Evolutionary conservation across 2,888 invertebrate genomes (phyloP).

Genomic region (Homarus gammarus): DNA sequence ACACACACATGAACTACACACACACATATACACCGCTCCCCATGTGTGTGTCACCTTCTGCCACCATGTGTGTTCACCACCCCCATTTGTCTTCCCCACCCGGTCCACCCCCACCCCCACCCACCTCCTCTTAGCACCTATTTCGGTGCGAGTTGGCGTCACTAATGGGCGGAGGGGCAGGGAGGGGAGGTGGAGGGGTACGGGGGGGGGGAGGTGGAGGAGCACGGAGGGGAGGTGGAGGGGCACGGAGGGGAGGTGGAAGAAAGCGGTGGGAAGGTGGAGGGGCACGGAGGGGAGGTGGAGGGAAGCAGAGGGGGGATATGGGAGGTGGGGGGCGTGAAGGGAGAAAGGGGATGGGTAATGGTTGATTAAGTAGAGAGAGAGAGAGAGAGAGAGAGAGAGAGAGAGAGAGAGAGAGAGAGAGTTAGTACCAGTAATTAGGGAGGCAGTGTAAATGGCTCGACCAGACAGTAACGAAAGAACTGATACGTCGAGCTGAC

Average conservation of each 20-base stretch:
- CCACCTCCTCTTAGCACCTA: slow-evolving; percentile 5
- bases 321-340: not conserved
- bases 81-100: not conserved
- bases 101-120: too few species aligned
- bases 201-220: not conserved
- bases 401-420: not conserved
- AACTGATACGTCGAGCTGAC: not conserved
- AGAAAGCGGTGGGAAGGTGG: not conserved
- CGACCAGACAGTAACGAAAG: not conserved
- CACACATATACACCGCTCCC: not conserved
- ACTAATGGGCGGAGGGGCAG: slow-evolving; percentile 15
- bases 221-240: not conserved
- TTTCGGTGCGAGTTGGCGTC: slow-evolving; percentile 32
- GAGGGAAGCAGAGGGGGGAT: not conserved
- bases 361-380: not conserved
- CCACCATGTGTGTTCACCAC: not conserved
- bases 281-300: not conserved
- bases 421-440: not conserved
- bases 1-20: not conserved
- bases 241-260: not conserved
- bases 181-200: not conserved
- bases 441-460: not conserved
- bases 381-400: not conserved
- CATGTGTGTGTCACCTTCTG: not conserved
- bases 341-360: not conserved